Conservation (phyloP, 2,888 invertebrate genomes). For the Oscheius sp. region DNA sequence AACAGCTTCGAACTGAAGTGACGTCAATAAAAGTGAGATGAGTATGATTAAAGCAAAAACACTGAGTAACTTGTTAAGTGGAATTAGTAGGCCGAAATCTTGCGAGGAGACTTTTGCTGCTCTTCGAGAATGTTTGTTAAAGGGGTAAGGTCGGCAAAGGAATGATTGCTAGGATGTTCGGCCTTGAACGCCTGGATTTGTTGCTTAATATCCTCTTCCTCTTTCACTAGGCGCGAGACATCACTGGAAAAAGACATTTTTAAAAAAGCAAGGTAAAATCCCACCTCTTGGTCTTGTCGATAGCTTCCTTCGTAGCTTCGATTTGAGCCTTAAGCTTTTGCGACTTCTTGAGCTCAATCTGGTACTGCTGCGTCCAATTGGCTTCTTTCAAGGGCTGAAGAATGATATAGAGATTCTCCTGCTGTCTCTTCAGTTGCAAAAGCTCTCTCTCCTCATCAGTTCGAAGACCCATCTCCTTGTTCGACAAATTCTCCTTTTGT, state of each 20-base stretch:
- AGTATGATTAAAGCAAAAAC: constrained; percentile 24
- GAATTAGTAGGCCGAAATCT: constrained; percentile 15
- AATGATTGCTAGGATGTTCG: constrained; percentile 30
- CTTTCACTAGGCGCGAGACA: constrained; percentile 39
- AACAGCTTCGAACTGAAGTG: constrained; percentile 27
- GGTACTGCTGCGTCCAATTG: constrained; percentile 56
- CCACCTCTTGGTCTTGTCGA: constrained; percentile 48
- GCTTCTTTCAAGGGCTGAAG: constrained; percentile 50
- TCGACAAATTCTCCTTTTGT: constrained; percentile 41
- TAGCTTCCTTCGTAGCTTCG: constrained; percentile 55
- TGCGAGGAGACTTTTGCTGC: constrained; percentile 20
- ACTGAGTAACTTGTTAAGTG: background rate
- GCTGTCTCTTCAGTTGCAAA: constrained; percentile 55
- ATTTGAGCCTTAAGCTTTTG: constrained; percentile 55
- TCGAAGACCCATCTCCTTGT: constrained; percentile 44
- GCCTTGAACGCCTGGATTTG: constrained; percentile 40
- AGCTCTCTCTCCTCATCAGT: constrained; percentile 50
- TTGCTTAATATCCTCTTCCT: constrained; percentile 42
- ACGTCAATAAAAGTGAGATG: constrained; percentile 29
- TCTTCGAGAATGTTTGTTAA: background rate
- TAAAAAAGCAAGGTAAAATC: background rate
- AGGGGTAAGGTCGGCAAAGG: background rate
- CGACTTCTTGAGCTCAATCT: constrained; percentile 52
- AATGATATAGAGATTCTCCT: constrained; percentile 52
- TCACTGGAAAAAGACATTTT: constrained; percentile 42